Evolutionary conservation across 2,888 invertebrate species (phyloP).

Genomic region (Blastobasis lacticolella): DNA sequence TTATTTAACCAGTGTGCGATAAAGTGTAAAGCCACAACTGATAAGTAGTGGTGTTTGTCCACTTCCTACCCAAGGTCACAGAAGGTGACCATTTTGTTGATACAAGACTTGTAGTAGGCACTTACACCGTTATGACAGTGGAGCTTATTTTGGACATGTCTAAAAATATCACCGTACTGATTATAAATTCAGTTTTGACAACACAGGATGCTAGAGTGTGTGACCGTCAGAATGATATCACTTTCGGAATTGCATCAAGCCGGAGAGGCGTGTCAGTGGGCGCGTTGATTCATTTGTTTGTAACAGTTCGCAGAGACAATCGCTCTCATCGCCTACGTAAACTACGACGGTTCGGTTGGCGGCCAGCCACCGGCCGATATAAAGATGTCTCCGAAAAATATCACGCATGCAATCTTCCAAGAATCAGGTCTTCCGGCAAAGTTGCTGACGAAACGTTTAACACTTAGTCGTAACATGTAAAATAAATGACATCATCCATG

Average conservation of each 20-base stretch:
- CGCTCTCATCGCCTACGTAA: slow-evolving; percentile 8
- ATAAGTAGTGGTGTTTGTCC: slow-evolving; percentile 22
- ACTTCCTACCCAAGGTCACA: slow-evolving; percentile 19
- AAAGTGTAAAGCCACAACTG: slow-evolving; percentile 5
- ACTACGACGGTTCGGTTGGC: slow-evolving; percentile 5
- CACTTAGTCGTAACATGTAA: slow-evolving; percentile 7
- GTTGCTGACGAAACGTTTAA: slow-evolving; percentile 9
- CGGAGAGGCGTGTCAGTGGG: slow-evolving; percentile 8
- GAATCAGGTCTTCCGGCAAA: slow-evolving; percentile 10
- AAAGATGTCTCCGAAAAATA: not conserved
- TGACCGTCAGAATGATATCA: not conserved
- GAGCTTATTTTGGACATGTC: too few relatives aligned
- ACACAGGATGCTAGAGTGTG: slow-evolving; percentile 4
- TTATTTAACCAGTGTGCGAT: too few relatives aligned
- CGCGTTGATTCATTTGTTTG: slow-evolving; percentile 18
- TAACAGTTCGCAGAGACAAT: slow-evolving; percentile 4
- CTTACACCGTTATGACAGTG: too few relatives aligned
- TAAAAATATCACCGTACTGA: not conserved
- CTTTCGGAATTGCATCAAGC: not conserved
- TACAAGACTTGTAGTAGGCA: not conserved
- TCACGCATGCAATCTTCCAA: slow-evolving; percentile 9
- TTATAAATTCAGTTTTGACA: slow-evolving; percentile 1
- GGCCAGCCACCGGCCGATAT: slow-evolving; percentile 1
- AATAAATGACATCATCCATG: slow-evolving; percentile 34
- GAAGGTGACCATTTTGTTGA: slow-evolving; percentile 18